phyloP scores from a whole-genome alignment of 2,797 vertebrate genomes.

The Podarcis lilfordi region DNA sequence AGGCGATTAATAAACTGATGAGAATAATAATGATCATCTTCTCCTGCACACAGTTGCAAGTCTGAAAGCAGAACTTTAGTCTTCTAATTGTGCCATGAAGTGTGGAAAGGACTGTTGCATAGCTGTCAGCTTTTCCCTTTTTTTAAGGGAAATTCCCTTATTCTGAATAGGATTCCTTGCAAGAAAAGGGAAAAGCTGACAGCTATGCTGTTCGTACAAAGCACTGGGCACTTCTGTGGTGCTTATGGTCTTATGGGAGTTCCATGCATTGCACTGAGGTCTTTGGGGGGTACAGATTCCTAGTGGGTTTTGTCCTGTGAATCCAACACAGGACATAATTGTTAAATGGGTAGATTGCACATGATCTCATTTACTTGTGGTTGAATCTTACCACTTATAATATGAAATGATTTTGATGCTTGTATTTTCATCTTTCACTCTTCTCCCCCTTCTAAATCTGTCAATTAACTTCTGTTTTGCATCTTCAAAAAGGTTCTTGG shows the following conservation, averaged over 20 bases:
- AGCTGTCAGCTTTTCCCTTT: too few relatives aligned
- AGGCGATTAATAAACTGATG: too few relatives aligned
- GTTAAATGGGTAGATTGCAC: not conserved
- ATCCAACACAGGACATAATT: not conserved
- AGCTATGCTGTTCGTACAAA: not conserved
- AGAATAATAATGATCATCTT: too few relatives aligned
- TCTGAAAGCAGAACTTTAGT: not conserved
- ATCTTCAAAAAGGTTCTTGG: constrained; percentile 85
- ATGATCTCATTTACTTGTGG: not conserved
- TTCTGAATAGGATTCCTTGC: too few relatives aligned
- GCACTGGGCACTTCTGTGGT: not conserved
- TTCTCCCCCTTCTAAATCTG: not conserved
- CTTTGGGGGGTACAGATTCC: too few relatives aligned
- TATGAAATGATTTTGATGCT: not conserved
- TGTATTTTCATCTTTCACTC: not conserved
- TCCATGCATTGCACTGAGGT: not conserved
- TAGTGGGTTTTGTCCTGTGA: not conserved
- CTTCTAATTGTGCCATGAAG: not conserved
- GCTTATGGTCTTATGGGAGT: not conserved
- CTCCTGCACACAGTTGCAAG: not conserved
- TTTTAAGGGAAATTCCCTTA: too few relatives aligned
- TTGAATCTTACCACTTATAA: not conserved
- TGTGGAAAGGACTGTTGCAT: not conserved
- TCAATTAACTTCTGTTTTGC: constrained; percentile 16
- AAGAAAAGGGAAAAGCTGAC: too few relatives aligned